Base-by-base conservation (phyloP, 1,140 invertebrate species). In the Lucilia cuprina region DNA sequence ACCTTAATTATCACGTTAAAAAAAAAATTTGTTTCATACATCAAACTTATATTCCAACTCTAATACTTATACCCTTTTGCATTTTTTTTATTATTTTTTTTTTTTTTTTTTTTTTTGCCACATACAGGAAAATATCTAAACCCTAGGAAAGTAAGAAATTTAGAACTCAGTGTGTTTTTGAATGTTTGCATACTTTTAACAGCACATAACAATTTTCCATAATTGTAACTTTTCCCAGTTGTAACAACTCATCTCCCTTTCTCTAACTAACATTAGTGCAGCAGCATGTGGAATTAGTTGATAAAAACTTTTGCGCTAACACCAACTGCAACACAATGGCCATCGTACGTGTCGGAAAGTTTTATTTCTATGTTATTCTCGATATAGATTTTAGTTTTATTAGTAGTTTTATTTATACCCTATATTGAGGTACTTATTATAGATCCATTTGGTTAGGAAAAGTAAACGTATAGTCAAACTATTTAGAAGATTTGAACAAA, bases 271-370 rank as follows among this genome's bases (percentile, higher is more conserved):
- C 41, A 19, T 10, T 25, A 19, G n/a, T 14, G 7, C n/a, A 19
- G 8, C 17, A 34, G 2, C 41, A 12, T 13, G 74, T 17, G 25
- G 74, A 21, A 17, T 34, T 75, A 75, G 75, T 78, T 78, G 34
- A n/a, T 17, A 5, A 70, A 70, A 70, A 70, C 65, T 50, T 49
- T n/a, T 80, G 50, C 41, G 77, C 77, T 21, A 80, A 80, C 41
- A 49, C n/a, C 47, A 12, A 19, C 47, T 19, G 77, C 65, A 70
- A 70, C 65, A 70, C 65, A 70, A 70, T 80, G 77, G 77, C 77
- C 77, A 80, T 21, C 50, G 49, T 80, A 80, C 77, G 77, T 80
- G 77, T 80, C 77, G 50, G 77, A 80, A 80, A 80, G 77, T 80
- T 80, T 80, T 80, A 30, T 19, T 19, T 21, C n/a, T 60, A n/a